Percentiles rank a stretch among this genome's conserved stretches.
phyloP scores from a whole-genome alignment of 2,888 invertebrate species.

The Pollenia amentaria region DNA sequence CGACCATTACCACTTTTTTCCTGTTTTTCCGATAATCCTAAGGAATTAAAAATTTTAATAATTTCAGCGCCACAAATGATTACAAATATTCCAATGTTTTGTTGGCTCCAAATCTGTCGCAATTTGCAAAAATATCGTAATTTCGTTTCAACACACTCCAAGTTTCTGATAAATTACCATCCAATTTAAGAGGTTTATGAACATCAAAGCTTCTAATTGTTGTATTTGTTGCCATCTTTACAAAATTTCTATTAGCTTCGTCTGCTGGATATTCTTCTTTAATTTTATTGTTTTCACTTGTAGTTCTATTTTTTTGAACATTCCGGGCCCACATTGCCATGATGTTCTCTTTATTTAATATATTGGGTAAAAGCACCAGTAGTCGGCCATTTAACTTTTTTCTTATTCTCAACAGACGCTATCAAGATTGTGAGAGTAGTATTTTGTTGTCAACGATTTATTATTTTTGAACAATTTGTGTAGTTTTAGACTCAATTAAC shows the following conservation, averaged over 20 bases:
- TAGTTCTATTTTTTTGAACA: conserved; percentile 17
- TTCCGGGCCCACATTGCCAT: conserved; percentile 13
- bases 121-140: conserved; percentile 51
- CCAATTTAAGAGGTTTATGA: conserved; percentile 33
- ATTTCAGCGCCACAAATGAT: conserved; percentile 61
- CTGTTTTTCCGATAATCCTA: conserved; percentile 47
- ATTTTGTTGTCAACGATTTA: too few relatives aligned
- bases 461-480: too few relatives aligned
- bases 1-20: conserved; percentile 66
- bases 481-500: too few relatives aligned
- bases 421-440: too few relatives aligned
- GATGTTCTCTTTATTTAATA: too few relatives aligned
- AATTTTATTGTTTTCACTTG: conserved; percentile 10
- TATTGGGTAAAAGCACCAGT: too few relatives aligned
- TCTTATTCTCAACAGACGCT: too few relatives aligned
- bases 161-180: conserved; percentile 25
- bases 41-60: too few relatives aligned
- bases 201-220: conserved; percentile 20
- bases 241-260: neutral
- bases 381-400: too few relatives aligned
- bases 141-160: conserved; percentile 57
- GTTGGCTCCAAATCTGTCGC: conserved; percentile 35
- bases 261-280: conserved; percentile 33
- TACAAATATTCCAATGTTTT: conserved; percentile 57
- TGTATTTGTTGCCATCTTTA: conserved; percentile 6